Evolutionary conservation across 2,113 vertebrate species (phyloP), one percentile per base, ranked within the genome.

Genomic region (Gobius niger): DNA sequence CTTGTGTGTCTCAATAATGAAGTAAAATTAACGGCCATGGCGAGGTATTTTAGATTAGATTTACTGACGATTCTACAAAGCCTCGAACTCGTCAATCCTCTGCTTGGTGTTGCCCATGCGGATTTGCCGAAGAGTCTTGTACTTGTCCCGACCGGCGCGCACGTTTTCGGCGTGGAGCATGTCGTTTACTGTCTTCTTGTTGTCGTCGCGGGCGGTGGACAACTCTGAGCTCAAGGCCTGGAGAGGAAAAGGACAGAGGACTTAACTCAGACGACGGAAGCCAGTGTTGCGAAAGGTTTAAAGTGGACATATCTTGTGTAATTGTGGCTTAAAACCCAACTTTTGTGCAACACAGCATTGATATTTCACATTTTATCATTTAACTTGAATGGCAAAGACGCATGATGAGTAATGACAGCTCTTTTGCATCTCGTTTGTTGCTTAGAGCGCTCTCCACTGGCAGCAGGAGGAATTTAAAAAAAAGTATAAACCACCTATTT

Each of bases 61-160:
- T 64, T 65, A 66, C 46, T 19, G 34, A 68, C 65, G 54, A 60
- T 73, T 60, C 86, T 96, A 99, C 95, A 99, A 93, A 12, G 96
- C 93, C 86, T 99, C 96, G 57, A 99, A 99, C 91, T 99, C 98
- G 8, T 99, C 96, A 0, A 98, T 94, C 82, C 96, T 94, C 93
- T 99, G 98, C 93, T 98, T 99, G 85, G 98, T 99, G 92, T 98
- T 97, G 84, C 98, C 98, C 91, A 93, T 91, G 2, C 96, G 96
- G 87, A 99, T 99, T 91, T 98, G 96, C 66, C 95, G 93, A 85
- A 99, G 93, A 0, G 96, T 99, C 93, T 98, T 99, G 93, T 98
- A 99, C 89, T 99, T 99, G 94, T 99, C 96, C 2, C 96, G 95
- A 5, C 97, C 96, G n/a, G 75, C 93, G 8, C 93, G 83, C 86